phyloP scores from a whole-genome alignment of 2,797 vertebrate genomes.

The Hippoglossus hippoglossus region DNA sequence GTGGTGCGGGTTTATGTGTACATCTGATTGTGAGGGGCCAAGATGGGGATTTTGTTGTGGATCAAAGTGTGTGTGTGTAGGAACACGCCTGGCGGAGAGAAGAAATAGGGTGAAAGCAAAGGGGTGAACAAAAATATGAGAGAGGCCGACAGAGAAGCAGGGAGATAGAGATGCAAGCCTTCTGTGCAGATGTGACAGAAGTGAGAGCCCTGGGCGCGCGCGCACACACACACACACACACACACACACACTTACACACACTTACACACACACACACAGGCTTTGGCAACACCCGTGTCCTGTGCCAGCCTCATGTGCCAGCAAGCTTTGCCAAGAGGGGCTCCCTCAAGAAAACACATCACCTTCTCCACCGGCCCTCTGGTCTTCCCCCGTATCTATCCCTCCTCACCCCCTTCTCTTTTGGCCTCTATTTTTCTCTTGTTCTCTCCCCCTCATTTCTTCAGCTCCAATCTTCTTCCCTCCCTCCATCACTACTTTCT shows the following conservation, averaged over 20 bases:
- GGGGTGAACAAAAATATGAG: no score
- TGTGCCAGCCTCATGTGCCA: conserved; percentile 42
- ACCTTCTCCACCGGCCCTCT: conserved; percentile 24
- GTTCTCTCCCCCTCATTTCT: conserved; percentile 3
- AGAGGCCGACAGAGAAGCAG: neutral
- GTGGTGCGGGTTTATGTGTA: no score
- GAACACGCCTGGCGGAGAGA: no score
- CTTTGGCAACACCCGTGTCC: conserved; percentile 31
- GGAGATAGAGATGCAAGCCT: conserved; percentile 11
- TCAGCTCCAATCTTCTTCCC: neutral
- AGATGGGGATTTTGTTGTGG: no score
- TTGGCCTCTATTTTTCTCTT: conserved; percentile 7
- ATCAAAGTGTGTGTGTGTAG: no score
- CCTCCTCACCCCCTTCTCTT: conserved; percentile 12
- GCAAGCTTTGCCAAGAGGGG: conserved; percentile 29
- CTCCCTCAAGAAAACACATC: conserved; percentile 44
- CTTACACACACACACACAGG: conserved; percentile 1
- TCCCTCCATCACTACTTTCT: conserved; percentile 9
- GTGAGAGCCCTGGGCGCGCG: conserved; percentile 5
- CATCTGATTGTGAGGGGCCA: no score
- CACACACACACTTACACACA: neutral
- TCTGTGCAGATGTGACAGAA: conserved; percentile 47
- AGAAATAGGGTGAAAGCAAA: no score
- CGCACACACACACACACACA: conserved; percentile 9
- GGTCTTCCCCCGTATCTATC: conserved; percentile 2